These are phyloP conservation scores for Hypocryptadius cinnamomeus DNA, from an alignment of 2,113 vertebrate species.

Conservation along the genomic window DNA sequence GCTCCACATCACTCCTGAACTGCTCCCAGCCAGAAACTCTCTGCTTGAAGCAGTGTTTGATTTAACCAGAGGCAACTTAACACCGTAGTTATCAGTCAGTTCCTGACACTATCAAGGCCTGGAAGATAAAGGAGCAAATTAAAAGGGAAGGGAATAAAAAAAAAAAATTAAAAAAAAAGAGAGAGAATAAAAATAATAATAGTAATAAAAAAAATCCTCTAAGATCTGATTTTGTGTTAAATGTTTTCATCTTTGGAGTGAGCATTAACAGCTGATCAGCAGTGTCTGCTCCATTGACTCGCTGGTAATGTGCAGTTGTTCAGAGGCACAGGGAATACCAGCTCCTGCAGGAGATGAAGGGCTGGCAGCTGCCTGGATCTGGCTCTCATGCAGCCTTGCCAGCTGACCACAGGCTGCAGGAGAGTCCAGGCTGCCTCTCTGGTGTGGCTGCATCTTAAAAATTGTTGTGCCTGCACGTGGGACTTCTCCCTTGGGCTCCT, in stretches of 20 bases:
- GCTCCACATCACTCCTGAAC: neutral
- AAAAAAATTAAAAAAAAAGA: neutral
- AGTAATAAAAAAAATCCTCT: neutral
- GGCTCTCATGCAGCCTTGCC: neutral
- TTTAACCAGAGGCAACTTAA: slow-evolving; percentile 23
- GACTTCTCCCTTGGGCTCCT: neutral
- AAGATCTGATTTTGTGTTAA: neutral
- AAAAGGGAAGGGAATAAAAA: neutral
- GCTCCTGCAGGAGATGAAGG: neutral
- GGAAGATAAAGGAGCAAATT: slow-evolving; percentile 3
- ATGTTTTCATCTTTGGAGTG: slow-evolving; percentile 13
- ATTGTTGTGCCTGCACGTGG: fast-evolving
- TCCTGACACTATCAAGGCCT: slow-evolving; percentile 16
- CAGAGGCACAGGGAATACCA: neutral
- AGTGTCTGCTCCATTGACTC: neutral
- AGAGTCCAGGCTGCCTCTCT: neutral
- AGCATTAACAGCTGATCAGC: neutral
- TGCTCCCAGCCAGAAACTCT: neutral
- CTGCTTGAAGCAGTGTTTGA: slow-evolving; percentile 1
- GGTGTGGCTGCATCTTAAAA: neutral
- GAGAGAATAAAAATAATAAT: neutral
- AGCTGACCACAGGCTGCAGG: neutral
- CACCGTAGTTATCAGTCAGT: neutral
- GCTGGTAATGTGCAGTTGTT: neutral
- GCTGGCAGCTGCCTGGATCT: neutral